Evolutionary conservation across 2,888 invertebrate species (phyloP).

Genomic region (Podabrus alpinus): DNA sequence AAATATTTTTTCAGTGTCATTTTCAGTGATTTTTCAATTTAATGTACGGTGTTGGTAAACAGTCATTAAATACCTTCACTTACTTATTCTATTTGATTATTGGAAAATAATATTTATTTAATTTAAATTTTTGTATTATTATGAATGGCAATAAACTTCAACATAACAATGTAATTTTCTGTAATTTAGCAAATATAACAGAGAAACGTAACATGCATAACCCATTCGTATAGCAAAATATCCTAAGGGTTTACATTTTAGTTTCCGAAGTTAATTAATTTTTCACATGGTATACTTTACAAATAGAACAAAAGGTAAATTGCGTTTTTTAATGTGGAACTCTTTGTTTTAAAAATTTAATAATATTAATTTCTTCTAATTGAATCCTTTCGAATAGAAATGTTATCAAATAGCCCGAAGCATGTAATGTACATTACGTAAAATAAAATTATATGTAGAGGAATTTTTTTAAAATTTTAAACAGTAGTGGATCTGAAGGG

Average conservation of each 20-base stretch:
- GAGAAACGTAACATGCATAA: background rate
- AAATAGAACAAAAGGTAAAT: background rate
- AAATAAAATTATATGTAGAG: background rate
- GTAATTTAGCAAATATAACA: background rate
- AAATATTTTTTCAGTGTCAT: too few relatives aligned
- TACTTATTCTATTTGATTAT: too few relatives aligned
- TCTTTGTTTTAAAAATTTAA: background rate
- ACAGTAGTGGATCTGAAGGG: too few relatives aligned
- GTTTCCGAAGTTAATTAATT: background rate
- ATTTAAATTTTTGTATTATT: background rate
- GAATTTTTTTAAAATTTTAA: background rate
- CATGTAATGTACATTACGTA: background rate
- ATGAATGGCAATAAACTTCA: background rate
- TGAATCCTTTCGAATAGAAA: background rate
- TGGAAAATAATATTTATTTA: background rate
- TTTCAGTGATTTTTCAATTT: too few relatives aligned
- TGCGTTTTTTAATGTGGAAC: background rate
- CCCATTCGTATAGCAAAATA: background rate
- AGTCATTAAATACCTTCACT: too few relatives aligned
- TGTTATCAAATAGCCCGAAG: background rate
- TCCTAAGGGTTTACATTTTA: background rate
- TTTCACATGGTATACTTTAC: background rate
- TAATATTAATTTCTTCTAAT: background rate
- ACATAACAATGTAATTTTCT: background rate
- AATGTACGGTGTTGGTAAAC: too few relatives aligned